Evolutionary conservation across 2,888 invertebrate genomes (phyloP).

Genomic region (Litoditis marina): DNA sequence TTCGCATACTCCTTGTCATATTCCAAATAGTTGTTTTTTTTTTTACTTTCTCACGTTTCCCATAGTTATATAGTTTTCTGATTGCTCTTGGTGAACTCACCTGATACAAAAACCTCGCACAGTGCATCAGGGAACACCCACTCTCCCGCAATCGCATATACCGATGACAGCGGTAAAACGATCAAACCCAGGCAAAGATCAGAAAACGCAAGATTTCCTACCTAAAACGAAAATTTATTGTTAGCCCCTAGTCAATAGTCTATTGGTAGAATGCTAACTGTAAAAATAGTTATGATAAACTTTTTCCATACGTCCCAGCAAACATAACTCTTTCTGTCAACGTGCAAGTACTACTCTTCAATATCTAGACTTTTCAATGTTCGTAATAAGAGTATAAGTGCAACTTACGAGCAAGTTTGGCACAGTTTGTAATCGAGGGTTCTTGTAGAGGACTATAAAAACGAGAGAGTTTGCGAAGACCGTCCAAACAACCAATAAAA

Average conservation of each 20-base stretch:
- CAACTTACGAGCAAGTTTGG: slow-evolving; percentile 64
- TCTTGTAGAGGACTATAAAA: slow-evolving; percentile 61
- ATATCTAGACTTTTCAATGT: too few species aligned
- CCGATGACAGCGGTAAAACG: slow-evolving; percentile 65
- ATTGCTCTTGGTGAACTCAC: too few species aligned
- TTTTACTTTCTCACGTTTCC: too few species aligned
- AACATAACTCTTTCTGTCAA: too few species aligned
- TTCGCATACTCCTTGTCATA: too few species aligned
- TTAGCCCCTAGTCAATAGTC: too few species aligned
- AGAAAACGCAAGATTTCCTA: slow-evolving; percentile 65
- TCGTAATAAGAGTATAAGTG: background rate
- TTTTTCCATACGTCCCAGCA: too few species aligned
- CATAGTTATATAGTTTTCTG: too few species aligned
- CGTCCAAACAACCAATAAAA: slow-evolving; percentile 60
- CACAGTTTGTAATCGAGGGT: slow-evolving; percentile 62
- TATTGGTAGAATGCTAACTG: too few species aligned
- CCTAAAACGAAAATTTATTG: slow-evolving; percentile 45
- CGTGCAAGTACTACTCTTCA: too few species aligned
- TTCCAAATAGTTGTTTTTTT: too few species aligned
- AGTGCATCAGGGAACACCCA: slow-evolving; percentile 65
- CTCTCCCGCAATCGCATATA: slow-evolving; percentile 63
- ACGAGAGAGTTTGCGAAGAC: slow-evolving; percentile 60
- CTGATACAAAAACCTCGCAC: slow-evolving; percentile 65
- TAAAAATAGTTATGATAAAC: too few species aligned
- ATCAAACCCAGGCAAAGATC: slow-evolving; percentile 64